Base-by-base conservation (phyloP, 1,140 invertebrate genomes). In the Stegodyphus dumicola region DNA sequence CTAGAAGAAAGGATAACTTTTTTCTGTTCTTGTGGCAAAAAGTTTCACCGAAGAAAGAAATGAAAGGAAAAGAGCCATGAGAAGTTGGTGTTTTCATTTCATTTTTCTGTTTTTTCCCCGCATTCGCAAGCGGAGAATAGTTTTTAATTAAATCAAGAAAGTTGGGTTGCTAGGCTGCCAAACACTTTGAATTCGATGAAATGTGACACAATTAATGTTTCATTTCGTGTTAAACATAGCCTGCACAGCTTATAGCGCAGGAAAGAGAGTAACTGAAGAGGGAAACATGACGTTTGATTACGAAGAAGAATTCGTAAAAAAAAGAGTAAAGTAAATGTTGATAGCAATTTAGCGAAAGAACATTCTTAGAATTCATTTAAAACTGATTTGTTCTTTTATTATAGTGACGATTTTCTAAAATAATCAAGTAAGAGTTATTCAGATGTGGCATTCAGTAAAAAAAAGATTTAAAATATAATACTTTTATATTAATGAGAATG, bases 91-190 rank as follows among this genome's bases (percentile, higher is more conserved):
- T 52, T 54, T 48, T 79, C 53, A 17, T 77, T 77, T 18, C 67
- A 70, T 70, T 79, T 70, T 79, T 79, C 52, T 33, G 53, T 70
- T 10, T 13, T 70, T 60, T 60, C 5, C 1, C 33, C 33, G 1
- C 33, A 33, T 66, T 51, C 33, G 17, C 17, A 77, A 66, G 76
- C 60, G 51, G 53, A 33, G 60, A 77, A 77, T 66, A 77, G 65
- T 77, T 77, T 77, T 77, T 77, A 77, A 77, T 77, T 77, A 77
- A 77, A 77, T 60, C 67, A 67, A 77, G 76, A 77, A 66, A 67
- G 60, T 77, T 76, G 53, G 52, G 74, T 56, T 9, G 65, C 76
- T 67, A 60, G 54, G 33, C 33, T 77, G 76, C 76, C 51, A 56
- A 77, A 77, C 48, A 76, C 53, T 60, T 76, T 76, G 74, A 76